Evolutionary conservation across 1,140 invertebrate genomes (phyloP).

Genomic region (Pectinophora gossypiella): DNA sequence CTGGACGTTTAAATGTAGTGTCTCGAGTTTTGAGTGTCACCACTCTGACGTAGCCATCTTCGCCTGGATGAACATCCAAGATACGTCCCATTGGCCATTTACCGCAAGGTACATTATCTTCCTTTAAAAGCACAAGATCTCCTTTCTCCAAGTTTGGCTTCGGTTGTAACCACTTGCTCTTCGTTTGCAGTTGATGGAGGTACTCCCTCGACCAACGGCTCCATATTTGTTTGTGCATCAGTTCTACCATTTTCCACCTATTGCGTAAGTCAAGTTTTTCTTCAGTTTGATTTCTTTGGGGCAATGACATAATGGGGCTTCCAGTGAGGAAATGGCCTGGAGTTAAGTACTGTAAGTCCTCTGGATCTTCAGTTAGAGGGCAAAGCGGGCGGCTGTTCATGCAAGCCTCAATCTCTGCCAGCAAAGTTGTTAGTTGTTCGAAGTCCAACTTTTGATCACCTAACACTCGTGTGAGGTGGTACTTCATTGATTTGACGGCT

Average conservation of each 20-base stretch:
- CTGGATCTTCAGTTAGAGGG: conserved; percentile 15
- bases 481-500: conserved; percentile 21
- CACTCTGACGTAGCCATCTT: conserved; percentile 22
- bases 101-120: conserved; percentile 28
- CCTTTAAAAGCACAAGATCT: conserved; percentile 30
- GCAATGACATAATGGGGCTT: conserved; percentile 17
- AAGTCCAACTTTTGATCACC: conserved; percentile 19
- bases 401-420: conserved; percentile 25
- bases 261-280: background rate
- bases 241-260: background rate
- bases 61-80: conserved; percentile 25
- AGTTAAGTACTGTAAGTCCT: conserved; percentile 20
- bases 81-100: conserved; percentile 39
- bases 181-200: conserved; percentile 18
- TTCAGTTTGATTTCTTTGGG: conserved; percentile 11
- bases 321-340: conserved; percentile 43
- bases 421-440: conserved; percentile 22
- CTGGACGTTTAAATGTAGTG: background rate
- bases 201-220: conserved; percentile 30
- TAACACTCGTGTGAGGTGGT: conserved; percentile 18
- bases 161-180: conserved; percentile 19
- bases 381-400: conserved; percentile 30
- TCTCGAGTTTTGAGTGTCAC: conserved; percentile 10
- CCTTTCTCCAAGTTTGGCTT: background rate
- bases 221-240: conserved; percentile 14